These are phyloP conservation scores for Hoplostethus atlanticus DNA, from an alignment of 2,797 vertebrate species.

Conservation along the genomic window DNA sequence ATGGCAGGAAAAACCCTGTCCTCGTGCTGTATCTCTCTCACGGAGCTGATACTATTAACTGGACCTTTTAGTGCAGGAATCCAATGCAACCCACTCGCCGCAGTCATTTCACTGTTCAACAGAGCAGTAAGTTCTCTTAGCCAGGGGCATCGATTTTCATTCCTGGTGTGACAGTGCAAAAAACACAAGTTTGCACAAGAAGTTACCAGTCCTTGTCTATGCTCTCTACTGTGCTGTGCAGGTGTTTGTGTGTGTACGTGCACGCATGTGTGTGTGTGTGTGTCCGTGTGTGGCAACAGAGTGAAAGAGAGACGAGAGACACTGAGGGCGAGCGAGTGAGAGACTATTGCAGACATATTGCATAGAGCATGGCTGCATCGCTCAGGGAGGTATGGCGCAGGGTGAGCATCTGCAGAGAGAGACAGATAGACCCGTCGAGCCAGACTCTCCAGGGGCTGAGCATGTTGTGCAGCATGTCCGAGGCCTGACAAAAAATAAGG, in stretches of 20 bases:
- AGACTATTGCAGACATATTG: slow-evolving; percentile 48
- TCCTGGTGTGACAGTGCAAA: slow-evolving; percentile 75
- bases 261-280: background rate
- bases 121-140: slow-evolving; percentile 79
- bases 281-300: slow-evolving; percentile 12
- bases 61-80: slow-evolving; percentile 64
- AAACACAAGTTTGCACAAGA: slow-evolving; percentile 81
- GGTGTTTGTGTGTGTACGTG: slow-evolving; percentile 4
- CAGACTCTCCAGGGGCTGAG: slow-evolving; percentile 61
- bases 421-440: slow-evolving; percentile 66
- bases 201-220: slow-evolving; percentile 59
- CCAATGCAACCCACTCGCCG: slow-evolving; percentile 56
- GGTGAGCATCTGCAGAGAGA: slow-evolving; percentile 64
- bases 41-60: slow-evolving; percentile 70
- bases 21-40: slow-evolving; percentile 44
- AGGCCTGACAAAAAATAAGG: slow-evolving; percentile 69
- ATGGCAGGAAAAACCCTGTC: slow-evolving; percentile 44
- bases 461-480: slow-evolving; percentile 58
- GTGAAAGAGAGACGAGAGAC: slow-evolving; percentile 17
- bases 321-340: slow-evolving; percentile 11
- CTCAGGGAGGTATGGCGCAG: slow-evolving; percentile 58
- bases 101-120: slow-evolving; percentile 85
- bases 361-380: slow-evolving; percentile 54
- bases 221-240: slow-evolving; percentile 33
- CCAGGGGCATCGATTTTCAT: slow-evolving; percentile 78